Evolutionary conservation across 2,888 invertebrate genomes (phyloP).

Genomic region (Caenorhabditis sp.): DNA sequence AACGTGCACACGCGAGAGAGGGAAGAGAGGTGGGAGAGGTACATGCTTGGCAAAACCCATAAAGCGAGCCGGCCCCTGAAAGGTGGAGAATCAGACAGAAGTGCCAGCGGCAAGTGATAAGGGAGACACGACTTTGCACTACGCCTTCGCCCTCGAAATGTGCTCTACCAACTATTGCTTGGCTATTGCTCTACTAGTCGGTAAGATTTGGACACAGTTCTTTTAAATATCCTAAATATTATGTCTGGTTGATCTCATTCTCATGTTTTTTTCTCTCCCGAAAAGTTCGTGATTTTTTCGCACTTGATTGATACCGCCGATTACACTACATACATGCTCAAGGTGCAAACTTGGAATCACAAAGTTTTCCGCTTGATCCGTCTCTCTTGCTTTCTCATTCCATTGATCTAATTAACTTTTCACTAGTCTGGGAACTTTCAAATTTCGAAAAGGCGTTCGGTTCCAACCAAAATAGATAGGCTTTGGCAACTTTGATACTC

Average conservation of each 20-base stretch:
- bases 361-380: too few relatives aligned
- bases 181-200: conserved; percentile 48
- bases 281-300: too few relatives aligned
- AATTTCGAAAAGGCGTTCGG: neutral
- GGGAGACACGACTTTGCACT: conserved; percentile 49
- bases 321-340: too few relatives aligned
- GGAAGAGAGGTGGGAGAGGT: conserved; percentile 21
- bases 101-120: conserved; percentile 52
- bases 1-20: conserved; percentile 30
- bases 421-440: too few relatives aligned
- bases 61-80: conserved; percentile 54
- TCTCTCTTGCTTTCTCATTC: too few relatives aligned
- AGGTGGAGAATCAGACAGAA: conserved; percentile 56
- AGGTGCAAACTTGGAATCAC: too few relatives aligned
- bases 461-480: neutral
- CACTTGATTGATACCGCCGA: too few relatives aligned
- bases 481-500: conserved; percentile 14
- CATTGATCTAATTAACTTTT: too few relatives aligned
- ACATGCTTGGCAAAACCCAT: conserved; percentile 59
- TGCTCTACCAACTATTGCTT: conserved; percentile 44
- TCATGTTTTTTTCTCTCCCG: too few relatives aligned
- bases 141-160: conserved; percentile 57
- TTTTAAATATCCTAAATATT: neutral
- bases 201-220: too few relatives aligned
- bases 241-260: too few relatives aligned